phyloP scores from a whole-genome alignment of 2,113 vertebrate species.

The Pipa parva region DNA sequence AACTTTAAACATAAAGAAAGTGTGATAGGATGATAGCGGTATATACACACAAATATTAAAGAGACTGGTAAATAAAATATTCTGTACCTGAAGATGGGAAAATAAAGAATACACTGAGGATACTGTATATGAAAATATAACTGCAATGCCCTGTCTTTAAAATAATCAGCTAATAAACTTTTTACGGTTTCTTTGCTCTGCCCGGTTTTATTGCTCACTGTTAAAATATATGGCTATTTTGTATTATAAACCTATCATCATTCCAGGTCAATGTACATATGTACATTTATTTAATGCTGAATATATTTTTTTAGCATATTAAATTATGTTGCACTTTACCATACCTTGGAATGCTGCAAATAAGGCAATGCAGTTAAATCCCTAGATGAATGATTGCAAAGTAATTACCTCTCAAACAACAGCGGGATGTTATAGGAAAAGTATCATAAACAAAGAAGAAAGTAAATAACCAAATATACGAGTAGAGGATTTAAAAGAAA shows the following conservation, averaged over 20 bases:
- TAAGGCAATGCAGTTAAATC: conserved; percentile 16
- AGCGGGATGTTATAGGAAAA: not conserved
- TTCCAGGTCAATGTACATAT: conserved; percentile 9
- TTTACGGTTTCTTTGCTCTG: no score
- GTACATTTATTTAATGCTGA: conserved; percentile 15
- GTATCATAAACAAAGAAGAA: conserved; percentile 11
- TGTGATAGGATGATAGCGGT: no score
- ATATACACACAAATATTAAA: no score
- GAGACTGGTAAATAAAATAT: no score
- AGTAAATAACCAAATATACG: conserved; percentile 16
- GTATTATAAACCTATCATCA: conserved; percentile 26
- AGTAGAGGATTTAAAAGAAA: not conserved
- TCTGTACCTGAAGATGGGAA: not conserved
- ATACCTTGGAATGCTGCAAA: conserved; percentile 13
- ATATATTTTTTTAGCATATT: conserved; percentile 32
- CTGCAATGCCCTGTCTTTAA: not conserved
- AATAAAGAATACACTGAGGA: not conserved
- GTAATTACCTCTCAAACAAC: conserved; percentile 36
- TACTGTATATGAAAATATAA: not conserved
- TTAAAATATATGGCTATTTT: conserved; percentile 18
- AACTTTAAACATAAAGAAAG: no score
- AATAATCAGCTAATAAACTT: no score
- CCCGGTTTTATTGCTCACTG: not conserved
- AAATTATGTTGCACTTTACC: conserved; percentile 12
- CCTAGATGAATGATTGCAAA: conserved; percentile 10